Evolutionary conservation across 2,113 vertebrate species (phyloP).

Genomic region (Sander vitreus): DNA sequence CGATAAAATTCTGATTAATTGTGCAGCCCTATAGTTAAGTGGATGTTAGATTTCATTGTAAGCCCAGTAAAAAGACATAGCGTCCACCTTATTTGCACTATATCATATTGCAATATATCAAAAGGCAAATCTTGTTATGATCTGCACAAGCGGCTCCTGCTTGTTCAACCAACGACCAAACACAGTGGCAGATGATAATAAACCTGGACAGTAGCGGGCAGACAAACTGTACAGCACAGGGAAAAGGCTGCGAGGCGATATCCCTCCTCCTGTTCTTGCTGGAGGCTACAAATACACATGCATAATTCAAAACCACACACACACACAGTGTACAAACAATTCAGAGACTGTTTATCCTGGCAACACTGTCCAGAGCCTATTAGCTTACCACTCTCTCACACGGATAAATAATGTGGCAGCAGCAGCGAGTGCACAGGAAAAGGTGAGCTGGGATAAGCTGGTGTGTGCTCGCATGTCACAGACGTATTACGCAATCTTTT

Average conservation of each 20-base stretch:
- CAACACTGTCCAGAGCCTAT: constrained; percentile 22
- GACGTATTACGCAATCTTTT: constrained; percentile 1
- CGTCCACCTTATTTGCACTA: background rate
- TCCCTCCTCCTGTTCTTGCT: constrained; percentile 29
- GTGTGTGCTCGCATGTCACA: constrained; percentile 16
- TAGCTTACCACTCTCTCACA: constrained; percentile 29
- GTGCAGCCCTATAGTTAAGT: too few relatives aligned
- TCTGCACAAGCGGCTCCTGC: background rate
- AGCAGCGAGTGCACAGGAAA: constrained; percentile 24
- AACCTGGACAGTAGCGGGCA: constrained; percentile 35
- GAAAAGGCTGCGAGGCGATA: constrained; percentile 27
- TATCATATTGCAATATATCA: background rate
- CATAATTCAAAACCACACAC: constrained; percentile 1
- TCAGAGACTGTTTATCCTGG: constrained; percentile 39
- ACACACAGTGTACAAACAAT: constrained; percentile 3
- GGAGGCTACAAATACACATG: background rate
- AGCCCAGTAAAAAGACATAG: background rate
- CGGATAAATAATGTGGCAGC: constrained; percentile 22
- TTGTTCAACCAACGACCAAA: constrained; percentile 22
- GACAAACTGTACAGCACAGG: constrained; percentile 6
- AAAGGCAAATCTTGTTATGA: constrained; percentile 3
- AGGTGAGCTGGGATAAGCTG: constrained; percentile 30
- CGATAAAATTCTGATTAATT: too few relatives aligned
- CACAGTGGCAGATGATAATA: background rate
- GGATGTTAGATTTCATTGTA: background rate